Conservation (phyloP, 37 sponge, comb jelly and placozoan genomes). For the Oopsacas minuta region DNA sequence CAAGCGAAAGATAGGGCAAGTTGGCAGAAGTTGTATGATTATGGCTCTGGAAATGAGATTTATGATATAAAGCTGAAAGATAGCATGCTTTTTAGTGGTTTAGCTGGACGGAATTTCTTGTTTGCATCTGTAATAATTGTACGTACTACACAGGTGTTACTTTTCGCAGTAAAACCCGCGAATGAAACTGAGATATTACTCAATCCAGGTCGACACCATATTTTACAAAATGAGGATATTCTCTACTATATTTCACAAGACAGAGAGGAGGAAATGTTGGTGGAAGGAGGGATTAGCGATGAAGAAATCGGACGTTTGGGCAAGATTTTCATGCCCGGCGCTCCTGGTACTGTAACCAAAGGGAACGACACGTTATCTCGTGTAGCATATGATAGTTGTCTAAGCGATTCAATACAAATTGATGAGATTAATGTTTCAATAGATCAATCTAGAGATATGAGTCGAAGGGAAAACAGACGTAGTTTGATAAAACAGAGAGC, state of each 20-base stretch:
- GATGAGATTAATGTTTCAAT: not conserved
- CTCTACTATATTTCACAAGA: conserved; percentile 53
- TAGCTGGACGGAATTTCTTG: conserved; percentile 65
- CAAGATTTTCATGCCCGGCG: not conserved
- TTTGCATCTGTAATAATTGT: conserved; percentile 42
- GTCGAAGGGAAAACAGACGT: not conserved
- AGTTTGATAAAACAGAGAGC: conserved; percentile 2
- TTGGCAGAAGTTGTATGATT: not conserved
- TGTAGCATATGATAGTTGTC: not conserved
- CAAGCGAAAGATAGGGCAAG: not conserved
- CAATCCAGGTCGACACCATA: conserved; percentile 51
- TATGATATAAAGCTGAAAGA: not conserved
- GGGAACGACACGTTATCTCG: not conserved
- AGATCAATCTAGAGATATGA: not conserved
- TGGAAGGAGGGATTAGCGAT: not conserved
- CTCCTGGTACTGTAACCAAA: not conserved
- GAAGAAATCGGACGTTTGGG: not conserved
- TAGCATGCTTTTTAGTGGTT: conserved; percentile 2
- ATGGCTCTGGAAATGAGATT: conserved; percentile 13
- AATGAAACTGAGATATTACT: conserved; percentile 25
- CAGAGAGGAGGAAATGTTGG: conserved; percentile 31
- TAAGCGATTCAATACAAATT: not conserved
- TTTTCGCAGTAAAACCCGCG: conserved; percentile 1
- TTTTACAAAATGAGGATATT: conserved; percentile 30
- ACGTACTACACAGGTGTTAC: not conserved